Conservation (phyloP, 2,113 vertebrate species). For the Capricornis sumatraensis region DNA sequence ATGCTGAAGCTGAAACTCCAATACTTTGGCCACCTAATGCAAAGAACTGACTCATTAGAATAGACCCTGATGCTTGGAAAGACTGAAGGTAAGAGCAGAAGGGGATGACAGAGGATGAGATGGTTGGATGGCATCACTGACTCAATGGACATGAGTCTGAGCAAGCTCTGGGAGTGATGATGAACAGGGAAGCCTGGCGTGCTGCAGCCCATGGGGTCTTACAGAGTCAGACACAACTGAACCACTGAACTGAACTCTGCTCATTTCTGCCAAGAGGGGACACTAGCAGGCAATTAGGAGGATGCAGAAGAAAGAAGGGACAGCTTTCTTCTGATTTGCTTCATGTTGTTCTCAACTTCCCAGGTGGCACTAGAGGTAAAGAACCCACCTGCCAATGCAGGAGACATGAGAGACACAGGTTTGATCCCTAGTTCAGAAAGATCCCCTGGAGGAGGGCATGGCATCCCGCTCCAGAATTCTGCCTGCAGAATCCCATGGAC, state of each 20-base stretch:
- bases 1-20: neutral
- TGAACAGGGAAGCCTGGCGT: neutral
- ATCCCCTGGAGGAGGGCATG: neutral
- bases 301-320: neutral
- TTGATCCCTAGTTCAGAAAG: neutral
- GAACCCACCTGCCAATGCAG: neutral
- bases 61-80: neutral
- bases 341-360: neutral
- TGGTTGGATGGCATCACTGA: neutral
- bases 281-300: neutral
- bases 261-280: neutral
- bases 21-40: neutral
- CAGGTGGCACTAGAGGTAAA: neutral
- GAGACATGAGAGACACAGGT: neutral
- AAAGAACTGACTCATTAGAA: neutral
- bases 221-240: neutral
- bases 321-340: neutral
- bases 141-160: neutral
- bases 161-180: neutral
- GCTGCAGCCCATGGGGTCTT: neutral
- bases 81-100: neutral
- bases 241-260: neutral
- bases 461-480: neutral
- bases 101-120: neutral
- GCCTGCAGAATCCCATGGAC: neutral